phyloP scores from a whole-genome alignment of 1,140 invertebrate species.

The Lasioglossum baleicum region DNA sequence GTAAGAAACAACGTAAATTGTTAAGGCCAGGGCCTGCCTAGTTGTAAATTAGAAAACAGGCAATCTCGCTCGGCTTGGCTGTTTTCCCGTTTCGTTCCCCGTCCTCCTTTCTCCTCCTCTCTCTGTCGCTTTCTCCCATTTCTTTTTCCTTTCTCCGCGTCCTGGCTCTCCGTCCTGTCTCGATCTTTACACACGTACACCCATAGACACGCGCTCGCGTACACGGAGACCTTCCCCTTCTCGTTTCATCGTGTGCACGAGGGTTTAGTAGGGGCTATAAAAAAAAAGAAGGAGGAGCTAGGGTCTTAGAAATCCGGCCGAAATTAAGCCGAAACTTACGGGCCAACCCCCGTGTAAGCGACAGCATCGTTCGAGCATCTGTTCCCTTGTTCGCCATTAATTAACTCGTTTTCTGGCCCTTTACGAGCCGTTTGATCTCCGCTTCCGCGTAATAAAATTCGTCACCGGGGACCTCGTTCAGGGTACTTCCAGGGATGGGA shows the following conservation, averaged over 20 bases:
- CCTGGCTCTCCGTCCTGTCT: too few relatives aligned
- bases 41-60: slow-evolving; percentile 74
- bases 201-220: too few relatives aligned
- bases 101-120: too few relatives aligned
- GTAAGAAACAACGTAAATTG: slow-evolving; percentile 68
- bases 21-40: slow-evolving; percentile 70
- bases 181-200: too few relatives aligned
- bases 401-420: slow-evolving; percentile 26
- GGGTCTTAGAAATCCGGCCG: slow-evolving; percentile 43
- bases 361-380: slow-evolving; percentile 27
- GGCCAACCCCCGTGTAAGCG: slow-evolving; percentile 5
- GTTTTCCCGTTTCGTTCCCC: slow-evolving; percentile 35
- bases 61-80: slow-evolving; percentile 66
- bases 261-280: slow-evolving; percentile 34
- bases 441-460: slow-evolving; percentile 28
- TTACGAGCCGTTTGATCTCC: slow-evolving; percentile 27
- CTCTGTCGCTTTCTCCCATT: too few relatives aligned
- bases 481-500: too few relatives aligned
- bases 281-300: slow-evolving; percentile 10
- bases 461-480: too few relatives aligned
- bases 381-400: slow-evolving; percentile 31
- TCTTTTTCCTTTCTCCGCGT: too few relatives aligned
- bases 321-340: slow-evolving; percentile 52
- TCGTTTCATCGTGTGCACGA: slow-evolving; percentile 27
- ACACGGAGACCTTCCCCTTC: too few relatives aligned